phyloP scores from a whole-genome alignment of 2,113 vertebrate species.

The Oenanthe oenanthe region DNA sequence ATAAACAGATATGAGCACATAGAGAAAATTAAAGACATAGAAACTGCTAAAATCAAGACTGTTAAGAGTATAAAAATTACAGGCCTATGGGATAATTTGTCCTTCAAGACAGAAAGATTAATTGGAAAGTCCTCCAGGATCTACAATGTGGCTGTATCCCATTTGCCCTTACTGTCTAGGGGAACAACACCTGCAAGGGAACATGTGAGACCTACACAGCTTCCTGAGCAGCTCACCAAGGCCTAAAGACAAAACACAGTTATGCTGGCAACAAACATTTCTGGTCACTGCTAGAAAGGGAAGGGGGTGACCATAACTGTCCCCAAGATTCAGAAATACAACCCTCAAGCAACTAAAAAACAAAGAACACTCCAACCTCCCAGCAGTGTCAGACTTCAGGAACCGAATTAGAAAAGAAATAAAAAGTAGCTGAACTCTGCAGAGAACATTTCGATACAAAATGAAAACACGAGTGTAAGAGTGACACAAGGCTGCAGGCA shows the following conservation, averaged over 20 bases:
- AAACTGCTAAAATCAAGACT: background rate
- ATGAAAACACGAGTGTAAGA: background rate
- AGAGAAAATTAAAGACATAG: background rate
- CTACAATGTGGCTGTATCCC: background rate
- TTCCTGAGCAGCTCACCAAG: background rate
- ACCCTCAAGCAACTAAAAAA: background rate
- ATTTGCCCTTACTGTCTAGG: background rate
- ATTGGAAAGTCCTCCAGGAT: background rate
- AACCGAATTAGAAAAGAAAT: background rate
- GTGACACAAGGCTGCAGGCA: background rate
- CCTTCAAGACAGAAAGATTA: background rate
- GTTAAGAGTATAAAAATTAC: background rate
- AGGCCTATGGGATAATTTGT: accelerated
- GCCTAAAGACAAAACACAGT: background rate
- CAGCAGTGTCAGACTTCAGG: background rate
- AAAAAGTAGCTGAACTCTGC: background rate
- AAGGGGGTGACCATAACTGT: background rate
- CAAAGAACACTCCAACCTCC: background rate
- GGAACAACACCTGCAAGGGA: background rate
- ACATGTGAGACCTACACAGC: background rate
- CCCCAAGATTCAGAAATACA: background rate
- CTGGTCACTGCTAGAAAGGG: background rate
- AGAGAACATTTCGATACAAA: background rate
- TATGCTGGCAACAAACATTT: background rate
- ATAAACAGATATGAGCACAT: accelerated